A percentile compares a stretch with the other conserved stretches of the same genome.
phyloP scores from a whole-genome alignment of 2,888 invertebrate species.

The Ctena decussata region DNA sequence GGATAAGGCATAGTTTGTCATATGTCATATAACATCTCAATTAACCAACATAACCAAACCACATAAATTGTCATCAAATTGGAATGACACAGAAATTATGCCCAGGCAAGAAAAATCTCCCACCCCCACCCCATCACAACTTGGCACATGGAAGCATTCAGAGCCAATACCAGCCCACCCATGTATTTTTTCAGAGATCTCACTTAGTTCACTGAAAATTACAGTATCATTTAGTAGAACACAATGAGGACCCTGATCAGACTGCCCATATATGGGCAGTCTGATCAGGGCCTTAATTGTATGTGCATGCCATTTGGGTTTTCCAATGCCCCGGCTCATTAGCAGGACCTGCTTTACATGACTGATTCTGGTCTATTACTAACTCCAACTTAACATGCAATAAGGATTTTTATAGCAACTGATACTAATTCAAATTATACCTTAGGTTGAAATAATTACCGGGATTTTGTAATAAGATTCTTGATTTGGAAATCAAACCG shows the following conservation, averaged over 20 bases:
- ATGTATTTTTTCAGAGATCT: no score
- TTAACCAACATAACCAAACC: neutral
- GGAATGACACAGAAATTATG: neutral
- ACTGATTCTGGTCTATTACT: neutral
- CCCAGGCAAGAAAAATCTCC: no score
- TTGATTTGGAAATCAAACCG: neutral
- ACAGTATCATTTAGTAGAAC: no score
- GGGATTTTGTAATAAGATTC: neutral
- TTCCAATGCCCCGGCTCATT: no score
- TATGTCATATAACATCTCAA: neutral
- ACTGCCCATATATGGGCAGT: neutral
- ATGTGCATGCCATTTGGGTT: no score
- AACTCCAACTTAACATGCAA: neutral
- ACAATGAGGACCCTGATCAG: neutral
- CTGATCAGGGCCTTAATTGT: neutral
- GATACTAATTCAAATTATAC: slow-evolving; percentile 12
- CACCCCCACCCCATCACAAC: no score
- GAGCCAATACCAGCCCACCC: no score
- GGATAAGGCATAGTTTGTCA: no score
- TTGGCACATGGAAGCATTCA: no score
- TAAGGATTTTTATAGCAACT: slow-evolving; percentile 16
- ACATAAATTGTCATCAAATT: slow-evolving; percentile 12
- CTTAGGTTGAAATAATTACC: neutral
- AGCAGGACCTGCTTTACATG: neutral
- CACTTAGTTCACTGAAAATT: no score